These are phyloP conservation scores for Drosophila antonietae DNA, from an alignment of 2,888 invertebrate species.

Conservation along the genomic window DNA sequence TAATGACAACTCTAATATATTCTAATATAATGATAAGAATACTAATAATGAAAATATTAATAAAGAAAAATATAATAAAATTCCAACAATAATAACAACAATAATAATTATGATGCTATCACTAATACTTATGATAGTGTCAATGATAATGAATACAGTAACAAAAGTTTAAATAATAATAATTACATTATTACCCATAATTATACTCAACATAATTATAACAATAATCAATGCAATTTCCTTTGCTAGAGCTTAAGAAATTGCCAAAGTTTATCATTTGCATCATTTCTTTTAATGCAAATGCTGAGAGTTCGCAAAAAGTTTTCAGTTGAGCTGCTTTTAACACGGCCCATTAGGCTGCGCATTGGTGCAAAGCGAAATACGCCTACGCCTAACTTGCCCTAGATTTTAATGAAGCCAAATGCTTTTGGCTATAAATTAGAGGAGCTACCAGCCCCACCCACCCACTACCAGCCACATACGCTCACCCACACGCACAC, in stretches of 20 bases:
- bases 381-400: constrained; percentile 38
- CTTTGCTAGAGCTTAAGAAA: not conserved
- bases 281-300: constrained; percentile 52
- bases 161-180: not conserved
- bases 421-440: constrained; percentile 75
- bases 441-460: constrained; percentile 16
- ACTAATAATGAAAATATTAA: not conserved
- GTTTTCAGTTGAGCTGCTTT: constrained; percentile 74
- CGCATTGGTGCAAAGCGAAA: constrained; percentile 58
- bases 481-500: not conserved
- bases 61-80: not conserved
- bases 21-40: not conserved
- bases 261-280: constrained; percentile 12
- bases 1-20: not conserved
- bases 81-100: not conserved
- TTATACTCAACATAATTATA: not conserved
- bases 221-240: not conserved
- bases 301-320: constrained; percentile 51
- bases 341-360: constrained; percentile 73
- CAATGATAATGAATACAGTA: not conserved
- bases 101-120: not conserved
- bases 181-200: not conserved
- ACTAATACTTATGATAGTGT: not conserved
- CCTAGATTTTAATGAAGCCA: constrained; percentile 68
- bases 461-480: not conserved